Base-by-base conservation (phyloP, 2,888 invertebrate genomes). In the Acrocyrtus sp. region DNA sequence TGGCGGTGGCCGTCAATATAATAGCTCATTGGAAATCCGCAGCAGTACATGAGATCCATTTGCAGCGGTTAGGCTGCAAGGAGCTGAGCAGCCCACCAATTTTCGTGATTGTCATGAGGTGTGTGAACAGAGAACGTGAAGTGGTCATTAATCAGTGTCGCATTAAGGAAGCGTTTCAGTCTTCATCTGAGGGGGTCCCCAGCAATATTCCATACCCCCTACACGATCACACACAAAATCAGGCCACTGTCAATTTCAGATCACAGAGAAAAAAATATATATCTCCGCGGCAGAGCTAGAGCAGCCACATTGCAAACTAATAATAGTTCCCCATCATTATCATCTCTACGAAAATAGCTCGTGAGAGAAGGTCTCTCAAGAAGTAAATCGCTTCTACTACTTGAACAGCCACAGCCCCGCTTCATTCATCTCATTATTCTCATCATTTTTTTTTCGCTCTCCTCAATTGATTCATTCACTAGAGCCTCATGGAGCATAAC, bases 81-180 rank as follows among this genome's bases (percentile, higher is more conserved):
- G n/a, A n/a, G n/a, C n/a, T n/a, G n/a, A n/a, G n/a, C n/a, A n/a
- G n/a, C n/a, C n/a, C n/a, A n/a, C 19, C 12, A 19, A 34, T 34
- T 29, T 12, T 54, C 45, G n/a, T 45, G n/a, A n/a, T n/a, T n/a
- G n/a, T n/a, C n/a, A n/a, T n/a, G n/a, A n/a, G n/a, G n/a, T n/a
- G n/a, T n/a, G n/a, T n/a, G n/a, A n/a, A n/a, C n/a, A n/a, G n/a
- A n/a, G n/a, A n/a, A n/a, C n/a, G 70, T 51, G 54, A 70, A 70
- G 63, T 70, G 57, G 61, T 76, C 78, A 81, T 81, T 80, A 81
- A 80, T 81, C 81, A 80, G 79, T 81, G 81, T 81, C 81, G 78
- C 74, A 78, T 81, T 81, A 81, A 70, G 54, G 54, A 41, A 51
- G 62, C 61, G 10, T 50, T 45, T 47, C 41, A 3, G 4, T 56